phyloP scores from a whole-genome alignment of 2,113 vertebrate species.

The Rhabdornis inornatus region DNA sequence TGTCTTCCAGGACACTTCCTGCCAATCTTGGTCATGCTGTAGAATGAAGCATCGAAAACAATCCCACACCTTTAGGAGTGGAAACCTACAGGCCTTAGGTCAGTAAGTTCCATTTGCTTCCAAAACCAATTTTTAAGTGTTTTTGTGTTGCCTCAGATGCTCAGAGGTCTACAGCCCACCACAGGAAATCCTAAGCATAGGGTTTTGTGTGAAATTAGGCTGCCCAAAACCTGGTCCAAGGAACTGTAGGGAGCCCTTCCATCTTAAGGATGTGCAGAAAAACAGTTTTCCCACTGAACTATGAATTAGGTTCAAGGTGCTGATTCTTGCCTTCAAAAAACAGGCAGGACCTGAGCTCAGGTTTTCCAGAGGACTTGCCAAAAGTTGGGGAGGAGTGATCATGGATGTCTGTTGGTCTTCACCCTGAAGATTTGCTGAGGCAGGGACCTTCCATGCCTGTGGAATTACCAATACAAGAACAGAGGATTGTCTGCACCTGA shows the following conservation, averaged over 20 bases:
- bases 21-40: not conserved
- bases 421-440: not conserved
- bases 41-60: rapidly evolving
- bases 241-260: not conserved
- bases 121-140: not conserved
- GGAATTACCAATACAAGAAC: not conserved
- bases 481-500: not conserved
- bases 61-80: rapidly evolving
- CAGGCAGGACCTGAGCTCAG: not conserved
- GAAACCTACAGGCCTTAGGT: not conserved
- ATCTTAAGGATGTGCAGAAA: not conserved
- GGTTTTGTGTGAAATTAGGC: not conserved
- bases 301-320: not conserved
- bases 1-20: not conserved
- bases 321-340: not conserved
- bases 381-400: not conserved
- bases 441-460: rapidly evolving
- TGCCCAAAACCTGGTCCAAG: not conserved
- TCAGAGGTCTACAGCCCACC: not conserved
- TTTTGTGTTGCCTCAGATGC: not conserved
- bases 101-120: not conserved
- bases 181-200: not conserved
- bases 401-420: not conserved
- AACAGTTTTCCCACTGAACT: not conserved
- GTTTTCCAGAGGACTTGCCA: not conserved